Conservation (phyloP, 2,888 invertebrate species). For the Salpingus planirostris region DNA sequence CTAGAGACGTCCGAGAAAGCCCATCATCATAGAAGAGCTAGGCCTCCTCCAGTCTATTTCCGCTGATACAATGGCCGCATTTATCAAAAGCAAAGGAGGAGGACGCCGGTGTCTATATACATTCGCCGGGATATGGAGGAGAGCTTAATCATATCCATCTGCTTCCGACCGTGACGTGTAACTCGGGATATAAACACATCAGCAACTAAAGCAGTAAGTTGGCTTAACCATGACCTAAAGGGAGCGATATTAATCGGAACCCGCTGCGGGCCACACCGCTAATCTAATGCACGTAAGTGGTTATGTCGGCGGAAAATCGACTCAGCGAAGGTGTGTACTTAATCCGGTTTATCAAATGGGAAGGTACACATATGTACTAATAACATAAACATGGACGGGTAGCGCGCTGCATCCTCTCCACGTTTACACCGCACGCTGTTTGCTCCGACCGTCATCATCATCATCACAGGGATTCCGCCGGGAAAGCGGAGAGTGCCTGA, state of each 20-base stretch:
- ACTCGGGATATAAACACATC: constrained; percentile 11
- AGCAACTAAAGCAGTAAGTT: constrained; percentile 11
- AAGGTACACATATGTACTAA: constrained; percentile 14
- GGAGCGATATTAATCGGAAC: constrained; percentile 27
- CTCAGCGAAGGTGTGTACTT: constrained; percentile 16
- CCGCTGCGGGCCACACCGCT: constrained; percentile 24
- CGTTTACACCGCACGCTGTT: too few species aligned
- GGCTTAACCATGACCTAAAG: constrained; percentile 22
- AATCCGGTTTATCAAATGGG: constrained; percentile 22
- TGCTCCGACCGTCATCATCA: too few species aligned
- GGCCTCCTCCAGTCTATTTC: constrained; percentile 7
- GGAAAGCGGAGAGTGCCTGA: too few species aligned
- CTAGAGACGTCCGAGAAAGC: constrained; percentile 5
- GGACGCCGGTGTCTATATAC: too few species aligned
- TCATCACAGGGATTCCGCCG: too few species aligned
- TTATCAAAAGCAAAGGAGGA: too few species aligned
- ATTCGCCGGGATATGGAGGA: too few species aligned
- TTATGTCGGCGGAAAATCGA: constrained; percentile 17
- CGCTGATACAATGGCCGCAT: constrained; percentile 7
- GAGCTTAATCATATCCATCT: constrained; percentile 11
- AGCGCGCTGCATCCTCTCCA: too few species aligned
- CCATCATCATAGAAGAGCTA: constrained; percentile 2
- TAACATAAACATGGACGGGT: neutral
- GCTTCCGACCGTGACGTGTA: constrained; percentile 7
- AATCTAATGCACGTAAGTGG: constrained; percentile 24